These are phyloP conservation scores for Pachymerium ferrugineum DNA, from an alignment of 2,888 invertebrate species.

Conservation along the genomic window DNA sequence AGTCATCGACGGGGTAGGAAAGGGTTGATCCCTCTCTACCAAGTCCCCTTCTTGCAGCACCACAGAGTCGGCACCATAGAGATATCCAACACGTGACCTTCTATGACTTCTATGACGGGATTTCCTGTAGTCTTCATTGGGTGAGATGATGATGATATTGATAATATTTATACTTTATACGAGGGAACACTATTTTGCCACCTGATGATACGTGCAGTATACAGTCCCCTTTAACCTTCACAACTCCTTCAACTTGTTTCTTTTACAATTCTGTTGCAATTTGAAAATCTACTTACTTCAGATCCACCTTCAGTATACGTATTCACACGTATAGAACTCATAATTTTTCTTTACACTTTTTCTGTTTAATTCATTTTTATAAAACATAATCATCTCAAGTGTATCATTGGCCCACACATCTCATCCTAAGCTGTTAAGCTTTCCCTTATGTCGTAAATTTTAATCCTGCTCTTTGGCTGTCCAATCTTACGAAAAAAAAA, in stretches of 20 bases:
- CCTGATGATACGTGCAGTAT: conserved; percentile 19
- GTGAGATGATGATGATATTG: conserved; percentile 15
- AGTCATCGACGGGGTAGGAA: conserved; percentile 9
- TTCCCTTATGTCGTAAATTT: background rate
- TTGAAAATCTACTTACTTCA: background rate
- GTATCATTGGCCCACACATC: background rate
- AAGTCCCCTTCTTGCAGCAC: conserved; percentile 19
- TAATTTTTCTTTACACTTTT: background rate
- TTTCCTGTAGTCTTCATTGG: conserved; percentile 27
- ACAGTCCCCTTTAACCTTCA: background rate
- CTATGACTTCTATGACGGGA: conserved; percentile 14
- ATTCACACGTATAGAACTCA: conserved; percentile 31
- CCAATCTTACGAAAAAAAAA: background rate
- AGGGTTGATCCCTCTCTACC: conserved; percentile 13
- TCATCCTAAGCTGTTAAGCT: background rate
- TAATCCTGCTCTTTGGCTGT: background rate
- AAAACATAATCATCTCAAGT: conserved; percentile 3
- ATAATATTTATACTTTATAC: conserved; percentile 14
- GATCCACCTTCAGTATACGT: conserved; percentile 34
- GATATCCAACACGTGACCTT: conserved; percentile 13
- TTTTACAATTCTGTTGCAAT: background rate
- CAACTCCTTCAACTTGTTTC: background rate
- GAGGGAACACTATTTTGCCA: too few relatives aligned
- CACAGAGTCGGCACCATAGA: background rate
- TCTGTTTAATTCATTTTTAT: background rate